Evolutionary conservation across 2,797 vertebrate species (phyloP).

Genomic region (Smutsia temminckii): DNA sequence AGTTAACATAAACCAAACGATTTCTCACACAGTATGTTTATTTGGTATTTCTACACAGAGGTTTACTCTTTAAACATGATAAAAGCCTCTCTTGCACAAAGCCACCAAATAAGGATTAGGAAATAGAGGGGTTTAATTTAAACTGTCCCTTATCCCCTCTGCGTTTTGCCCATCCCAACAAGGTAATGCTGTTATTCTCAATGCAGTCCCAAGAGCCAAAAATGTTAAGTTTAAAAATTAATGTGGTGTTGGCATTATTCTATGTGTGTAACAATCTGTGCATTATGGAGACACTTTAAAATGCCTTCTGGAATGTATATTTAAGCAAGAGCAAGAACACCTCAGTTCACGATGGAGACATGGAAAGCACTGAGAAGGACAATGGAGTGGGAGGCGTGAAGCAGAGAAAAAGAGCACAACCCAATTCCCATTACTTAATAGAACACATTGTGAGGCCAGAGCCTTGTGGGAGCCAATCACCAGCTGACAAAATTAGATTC

Average conservation of each 20-base stretch:
- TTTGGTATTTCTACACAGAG: conserved; percentile 44
- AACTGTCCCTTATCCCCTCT: conserved; percentile 7
- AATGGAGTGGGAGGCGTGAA: conserved; percentile 71
- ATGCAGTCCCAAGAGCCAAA: background rate
- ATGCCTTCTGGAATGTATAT: conserved; percentile 51
- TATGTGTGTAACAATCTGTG: conserved; percentile 48
- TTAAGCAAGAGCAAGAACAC: conserved; percentile 76
- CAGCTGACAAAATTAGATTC: conserved; percentile 93
- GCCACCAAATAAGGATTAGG: conserved; percentile 9
- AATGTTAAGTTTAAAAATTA: conserved; percentile 23
- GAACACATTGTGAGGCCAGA: conserved; percentile 91
- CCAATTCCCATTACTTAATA: conserved; percentile 90
- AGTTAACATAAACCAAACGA: conserved; percentile 73
- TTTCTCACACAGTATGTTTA: conserved; percentile 68
- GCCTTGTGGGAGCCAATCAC: conserved; percentile 92
- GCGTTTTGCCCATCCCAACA: conserved; percentile 68
- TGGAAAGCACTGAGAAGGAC: conserved; percentile 77
- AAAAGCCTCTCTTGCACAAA: conserved; percentile 62
- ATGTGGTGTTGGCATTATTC: conserved; percentile 31
- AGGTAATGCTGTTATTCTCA: conserved; percentile 65
- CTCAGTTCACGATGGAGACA: conserved; percentile 66
- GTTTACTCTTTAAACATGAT: conserved; percentile 55
- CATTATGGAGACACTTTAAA: conserved; percentile 63
- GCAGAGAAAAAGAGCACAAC: conserved; percentile 80
- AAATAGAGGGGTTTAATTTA: conserved; percentile 47